A percentile compares a stretch with the other conserved stretches of the same genome.
Evolutionary conservation across 2,797 vertebrate genomes (phyloP).

Genomic region (Halcyon badia): DNA sequence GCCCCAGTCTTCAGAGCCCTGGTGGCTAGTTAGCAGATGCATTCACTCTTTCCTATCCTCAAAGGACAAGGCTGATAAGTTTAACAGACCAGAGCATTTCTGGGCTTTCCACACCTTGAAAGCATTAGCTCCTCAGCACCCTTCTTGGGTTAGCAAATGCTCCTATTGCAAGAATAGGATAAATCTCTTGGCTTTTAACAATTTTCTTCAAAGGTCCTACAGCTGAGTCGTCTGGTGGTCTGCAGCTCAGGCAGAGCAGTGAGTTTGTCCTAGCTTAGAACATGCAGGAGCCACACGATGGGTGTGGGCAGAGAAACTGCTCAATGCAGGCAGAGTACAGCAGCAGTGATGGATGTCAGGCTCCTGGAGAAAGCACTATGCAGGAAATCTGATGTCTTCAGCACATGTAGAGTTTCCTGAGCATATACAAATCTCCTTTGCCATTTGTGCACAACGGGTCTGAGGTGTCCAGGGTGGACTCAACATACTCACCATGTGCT

Average conservation of each 20-base stretch:
- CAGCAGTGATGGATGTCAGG: fast-evolving
- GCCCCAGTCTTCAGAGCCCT: not conserved
- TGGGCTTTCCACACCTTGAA: not conserved
- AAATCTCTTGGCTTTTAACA: not conserved
- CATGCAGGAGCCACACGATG: not conserved
- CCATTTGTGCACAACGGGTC: not conserved
- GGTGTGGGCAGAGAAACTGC: not conserved
- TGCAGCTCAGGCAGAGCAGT: not conserved
- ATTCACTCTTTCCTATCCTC: not conserved
- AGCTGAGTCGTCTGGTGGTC: not conserved
- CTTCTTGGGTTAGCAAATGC: not conserved
- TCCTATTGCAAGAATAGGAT: not conserved
- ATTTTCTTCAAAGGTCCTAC: not conserved
- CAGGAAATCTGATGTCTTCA: not conserved
- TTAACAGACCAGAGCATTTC: not conserved
- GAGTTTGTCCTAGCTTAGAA: not conserved
- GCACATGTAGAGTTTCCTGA: fast-evolving
- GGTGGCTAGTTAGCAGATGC: too few species aligned
- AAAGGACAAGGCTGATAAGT: not conserved
- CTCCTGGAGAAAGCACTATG: fast-evolving
- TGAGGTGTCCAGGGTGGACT: not conserved
- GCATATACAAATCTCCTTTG: not conserved
- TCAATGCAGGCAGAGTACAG: not conserved
- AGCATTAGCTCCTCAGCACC: not conserved
- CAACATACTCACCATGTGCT: fast-evolving